Evolutionary conservation across 2,888 invertebrate species (phyloP).

Genomic region (Chorisops tibialis): DNA sequence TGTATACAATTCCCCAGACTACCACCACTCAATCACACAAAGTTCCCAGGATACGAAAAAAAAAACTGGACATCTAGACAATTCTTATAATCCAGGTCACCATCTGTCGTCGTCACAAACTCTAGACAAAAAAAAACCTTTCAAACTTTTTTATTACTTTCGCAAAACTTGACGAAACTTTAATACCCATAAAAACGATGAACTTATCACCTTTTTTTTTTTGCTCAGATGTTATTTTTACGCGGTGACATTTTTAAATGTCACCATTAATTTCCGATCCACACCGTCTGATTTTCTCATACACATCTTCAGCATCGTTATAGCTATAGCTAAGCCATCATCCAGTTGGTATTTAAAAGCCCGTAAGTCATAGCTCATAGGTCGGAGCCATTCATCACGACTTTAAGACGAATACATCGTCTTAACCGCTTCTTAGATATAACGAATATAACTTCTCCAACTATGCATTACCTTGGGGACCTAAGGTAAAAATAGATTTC

Average conservation of each 20-base stretch:
- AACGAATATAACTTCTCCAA: no score
- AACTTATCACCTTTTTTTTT: constrained; percentile 22
- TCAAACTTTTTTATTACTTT: constrained; percentile 16
- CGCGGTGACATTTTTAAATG: constrained; percentile 10
- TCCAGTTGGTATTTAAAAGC: constrained; percentile 22
- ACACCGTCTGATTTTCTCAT: background rate
- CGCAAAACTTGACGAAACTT: constrained; percentile 17
- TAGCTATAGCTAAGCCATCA: background rate
- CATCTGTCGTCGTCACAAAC: no score
- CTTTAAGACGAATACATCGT: no score
- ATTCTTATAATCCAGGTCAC: no score
- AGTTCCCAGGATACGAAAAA: no score
- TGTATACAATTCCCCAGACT: no score
- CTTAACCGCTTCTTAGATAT: no score
- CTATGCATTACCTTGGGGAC: no score
- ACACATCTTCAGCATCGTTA: no score
- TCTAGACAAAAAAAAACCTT: background rate
- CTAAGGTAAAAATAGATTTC: no score
- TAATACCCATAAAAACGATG: constrained; percentile 12
- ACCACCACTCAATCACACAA: no score
- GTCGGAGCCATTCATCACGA: constrained; percentile 19
- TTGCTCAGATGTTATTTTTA: background rate
- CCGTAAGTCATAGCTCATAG: constrained; percentile 14
- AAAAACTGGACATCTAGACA: no score
- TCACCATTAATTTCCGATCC: constrained; percentile 1